These are phyloP conservation scores for Trichacis sp. DNA, from an alignment of 2,888 invertebrate genomes.

Conservation along the genomic window DNA sequence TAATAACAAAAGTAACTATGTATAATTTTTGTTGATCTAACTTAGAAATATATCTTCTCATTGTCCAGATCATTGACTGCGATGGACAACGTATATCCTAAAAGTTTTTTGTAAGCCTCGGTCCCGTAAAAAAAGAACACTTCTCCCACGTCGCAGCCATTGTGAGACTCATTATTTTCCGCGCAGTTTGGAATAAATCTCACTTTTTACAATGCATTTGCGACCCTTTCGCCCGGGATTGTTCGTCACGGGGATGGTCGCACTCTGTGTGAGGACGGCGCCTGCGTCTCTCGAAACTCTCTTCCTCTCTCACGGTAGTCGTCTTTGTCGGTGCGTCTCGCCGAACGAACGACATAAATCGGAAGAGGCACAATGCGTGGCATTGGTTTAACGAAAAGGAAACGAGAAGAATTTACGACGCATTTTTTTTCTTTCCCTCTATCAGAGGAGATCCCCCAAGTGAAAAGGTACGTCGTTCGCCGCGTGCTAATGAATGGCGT, in stretches of 20 bases:
- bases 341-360: conserved; percentile 57
- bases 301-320: conserved; percentile 15
- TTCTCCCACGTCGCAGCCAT: too few species aligned
- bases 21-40: too few species aligned
- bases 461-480: conserved; percentile 33
- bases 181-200: conserved; percentile 14
- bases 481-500: conserved; percentile 21
- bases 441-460: conserved; percentile 34
- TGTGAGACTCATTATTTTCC: conserved; percentile 15
- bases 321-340: conserved; percentile 46
- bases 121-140: too few species aligned
- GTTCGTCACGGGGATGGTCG: conserved; percentile 15
- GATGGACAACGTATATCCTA: too few species aligned
- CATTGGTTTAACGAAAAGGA: conserved; percentile 51
- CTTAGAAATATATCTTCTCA: too few species aligned
- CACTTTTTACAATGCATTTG: conserved; percentile 21
- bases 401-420: conserved; percentile 47
- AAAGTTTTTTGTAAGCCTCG: too few species aligned
- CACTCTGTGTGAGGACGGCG: conserved; percentile 29
- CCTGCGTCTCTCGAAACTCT: conserved; percentile 19
- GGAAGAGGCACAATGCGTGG: conserved; percentile 51
- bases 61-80: too few species aligned
- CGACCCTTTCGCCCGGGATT: conserved; percentile 7
- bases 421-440: conserved; percentile 37
- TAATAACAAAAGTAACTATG: too few species aligned